Base-by-base conservation (phyloP, 2,888 invertebrate species). In the Hirtodrosophila confusa region DNA sequence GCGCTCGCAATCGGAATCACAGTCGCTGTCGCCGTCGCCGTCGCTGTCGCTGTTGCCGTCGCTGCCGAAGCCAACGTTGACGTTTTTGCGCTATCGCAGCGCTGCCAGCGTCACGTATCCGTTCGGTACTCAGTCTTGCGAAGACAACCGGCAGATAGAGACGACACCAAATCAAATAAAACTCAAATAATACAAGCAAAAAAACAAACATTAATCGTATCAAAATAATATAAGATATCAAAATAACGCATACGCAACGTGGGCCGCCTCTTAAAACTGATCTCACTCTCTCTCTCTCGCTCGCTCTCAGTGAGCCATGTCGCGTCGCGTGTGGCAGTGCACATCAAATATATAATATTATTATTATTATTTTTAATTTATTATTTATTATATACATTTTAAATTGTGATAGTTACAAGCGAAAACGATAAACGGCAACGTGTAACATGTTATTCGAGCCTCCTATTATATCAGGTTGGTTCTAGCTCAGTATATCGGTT, bases 81-180 rank as follows among this genome's bases (percentile, higher is more conserved):
- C 47, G 71, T 48, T 57, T 68, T 72, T 76, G 69, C 78, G 80
- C 65, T 72, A 76, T 80, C 84, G 84, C 49, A 37, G 58, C 61
- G 68, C 71, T 79, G 68, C 53, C 69, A 63, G 82, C 72, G 74
- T 83, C 76, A 65, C 83, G 73, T 75, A 80, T 83, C 86, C 88
- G 75, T 83, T 77, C 62, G 67, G 67, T 86, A 73, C 64, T 90
- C 83, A 91, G 91, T 91, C 88, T 90, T 90, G 86, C 85, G 80
- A 88, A 86, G 90, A 89, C 90, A 90, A 88, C 90, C 90, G 86
- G 85, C 90, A 91, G 91, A 90, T 91, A 91, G 89, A 91, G 90
- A 91, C 84, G 88, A 87, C 86, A 85, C 77, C 51, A 61, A 86
- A 73, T 24, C 12, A 43, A 29, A 60, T 33, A 49, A 4, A 43